Evolutionary conservation across 2,113 vertebrate species (phyloP), one percentile per base, ranked within the genome.

Genomic region (Apistogramma diplotaenia): DNA sequence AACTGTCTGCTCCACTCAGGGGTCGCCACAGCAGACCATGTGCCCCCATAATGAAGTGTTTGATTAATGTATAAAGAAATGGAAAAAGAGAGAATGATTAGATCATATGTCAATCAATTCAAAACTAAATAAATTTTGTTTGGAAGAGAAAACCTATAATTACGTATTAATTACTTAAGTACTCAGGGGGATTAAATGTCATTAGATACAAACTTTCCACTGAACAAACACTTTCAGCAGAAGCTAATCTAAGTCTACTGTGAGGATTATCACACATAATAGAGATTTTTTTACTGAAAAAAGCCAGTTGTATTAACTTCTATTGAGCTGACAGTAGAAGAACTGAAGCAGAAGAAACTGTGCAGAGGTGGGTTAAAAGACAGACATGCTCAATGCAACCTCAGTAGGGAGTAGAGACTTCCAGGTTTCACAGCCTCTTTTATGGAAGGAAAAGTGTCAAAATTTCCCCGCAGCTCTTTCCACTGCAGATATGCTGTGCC

Each of bases 381-480:
- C 81, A 79, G 53, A 85, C 78, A 76, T 31, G 35, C 60, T 33
- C 23, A 18, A 19, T 19, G 16, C 60, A 60, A 86, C 82, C 85
- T 88, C 82, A 82, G 81, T 76, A 85, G 76, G 76, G 85, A 79
- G 74, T 16, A 70, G 37, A 83, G 73, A 81, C 85, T 82, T 89
- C 82, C 79, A 87, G 61, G n/a, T 85, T 85, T 87, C 85, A 87
- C 62, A 51, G 74, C 61, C 55, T 74, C 51, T 88, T 89, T 89
- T 87, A 89, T 79, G 62, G 83, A 74, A 51, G 27, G 62, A 85
- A 87, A 85, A 83, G 89, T 87, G 90, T 88, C 81, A 89, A 80
- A 89, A 84, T 86, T 72, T 79, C 87, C 91, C 86, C n/a, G 57
- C 31, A 87, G 89, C 89, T 87, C 76, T 87, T 91, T 90, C 89